phyloP scores from a whole-genome alignment of 2,888 invertebrate species.

The Volucella inflata region DNA sequence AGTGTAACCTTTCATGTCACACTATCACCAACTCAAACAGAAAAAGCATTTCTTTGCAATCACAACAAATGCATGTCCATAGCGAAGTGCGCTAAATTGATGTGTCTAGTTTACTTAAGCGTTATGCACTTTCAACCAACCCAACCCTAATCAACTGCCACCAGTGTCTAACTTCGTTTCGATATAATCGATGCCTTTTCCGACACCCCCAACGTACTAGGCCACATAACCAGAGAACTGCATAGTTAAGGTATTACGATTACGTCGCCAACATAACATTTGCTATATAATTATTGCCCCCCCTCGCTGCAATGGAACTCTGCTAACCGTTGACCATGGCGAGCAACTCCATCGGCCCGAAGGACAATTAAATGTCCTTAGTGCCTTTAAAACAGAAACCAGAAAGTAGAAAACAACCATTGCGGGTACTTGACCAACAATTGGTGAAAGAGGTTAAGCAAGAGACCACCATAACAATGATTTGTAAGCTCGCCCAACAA shows the following conservation, averaged over 20 bases:
- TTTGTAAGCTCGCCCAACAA: slow-evolving; percentile 63
- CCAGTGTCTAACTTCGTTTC: slow-evolving; percentile 27
- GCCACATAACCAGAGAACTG: slow-evolving; percentile 42
- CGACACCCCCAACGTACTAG: slow-evolving; percentile 46
- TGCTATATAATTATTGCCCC: slow-evolving; percentile 62
- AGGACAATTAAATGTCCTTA: slow-evolving; percentile 69
- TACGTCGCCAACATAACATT: slow-evolving; percentile 53
- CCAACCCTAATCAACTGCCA: slow-evolving; percentile 78
- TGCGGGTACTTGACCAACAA: slow-evolving; percentile 55
- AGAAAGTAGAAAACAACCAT: not conserved
- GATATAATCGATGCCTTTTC: slow-evolving; percentile 69
- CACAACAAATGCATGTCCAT: slow-evolving; percentile 34
- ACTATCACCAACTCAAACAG: slow-evolving; percentile 21
- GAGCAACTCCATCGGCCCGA: slow-evolving; percentile 50
- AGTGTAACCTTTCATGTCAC: slow-evolving; percentile 44
- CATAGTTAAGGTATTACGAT: slow-evolving; percentile 71
- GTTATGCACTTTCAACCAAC: slow-evolving; percentile 32
- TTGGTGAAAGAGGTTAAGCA: slow-evolving; percentile 29
- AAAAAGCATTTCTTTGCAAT: slow-evolving; percentile 42
- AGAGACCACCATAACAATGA: slow-evolving; percentile 67
- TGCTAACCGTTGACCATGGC: slow-evolving; percentile 45
- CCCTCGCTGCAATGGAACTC: not conserved
- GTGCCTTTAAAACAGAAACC: slow-evolving; percentile 65
- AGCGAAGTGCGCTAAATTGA: slow-evolving; percentile 36
- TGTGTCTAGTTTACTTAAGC: slow-evolving; percentile 53